Conservation (phyloP, 2,797 vertebrate species). For the Tinamus major region DNA sequence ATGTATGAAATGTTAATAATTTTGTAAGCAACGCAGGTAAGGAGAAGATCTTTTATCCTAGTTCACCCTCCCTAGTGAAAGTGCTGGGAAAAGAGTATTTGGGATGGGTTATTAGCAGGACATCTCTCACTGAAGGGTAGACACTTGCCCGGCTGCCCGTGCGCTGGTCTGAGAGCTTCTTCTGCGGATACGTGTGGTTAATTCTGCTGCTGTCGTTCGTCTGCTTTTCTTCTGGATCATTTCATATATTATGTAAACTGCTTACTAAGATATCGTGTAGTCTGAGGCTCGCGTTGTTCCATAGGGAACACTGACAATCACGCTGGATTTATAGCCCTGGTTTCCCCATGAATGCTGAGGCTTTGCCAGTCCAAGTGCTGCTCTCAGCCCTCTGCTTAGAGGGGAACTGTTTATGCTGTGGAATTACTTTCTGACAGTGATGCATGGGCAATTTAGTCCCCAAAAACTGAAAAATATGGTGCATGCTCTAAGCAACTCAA, state of each 20-base stretch:
- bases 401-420: conserved; percentile 59
- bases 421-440: conserved; percentile 79
- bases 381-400: conserved; percentile 56
- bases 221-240: conserved; percentile 52
- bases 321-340: conserved; percentile 43
- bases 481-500: conserved; percentile 53
- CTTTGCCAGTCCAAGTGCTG: conserved; percentile 53
- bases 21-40: not conserved
- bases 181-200: conserved; percentile 10
- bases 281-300: conserved; percentile 33
- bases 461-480: conserved; percentile 58
- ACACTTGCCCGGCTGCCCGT: not conserved
- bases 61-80: not conserved
- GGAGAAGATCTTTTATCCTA: not conserved
- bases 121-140: not conserved
- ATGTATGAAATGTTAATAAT: too few relatives aligned
- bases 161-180: not conserved
- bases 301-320: conserved; percentile 30
- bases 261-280: conserved; percentile 34
- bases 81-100: not conserved
- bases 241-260: conserved; percentile 32
- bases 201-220: conserved; percentile 11
- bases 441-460: conserved; percentile 71
- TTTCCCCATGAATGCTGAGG: conserved; percentile 50
- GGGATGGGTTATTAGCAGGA: not conserved